Percentiles rank a stretch among this genome's conserved stretches.
Evolutionary conservation across 2,797 vertebrate species (phyloP).

Genomic region (Calcarius lapponicus): DNA sequence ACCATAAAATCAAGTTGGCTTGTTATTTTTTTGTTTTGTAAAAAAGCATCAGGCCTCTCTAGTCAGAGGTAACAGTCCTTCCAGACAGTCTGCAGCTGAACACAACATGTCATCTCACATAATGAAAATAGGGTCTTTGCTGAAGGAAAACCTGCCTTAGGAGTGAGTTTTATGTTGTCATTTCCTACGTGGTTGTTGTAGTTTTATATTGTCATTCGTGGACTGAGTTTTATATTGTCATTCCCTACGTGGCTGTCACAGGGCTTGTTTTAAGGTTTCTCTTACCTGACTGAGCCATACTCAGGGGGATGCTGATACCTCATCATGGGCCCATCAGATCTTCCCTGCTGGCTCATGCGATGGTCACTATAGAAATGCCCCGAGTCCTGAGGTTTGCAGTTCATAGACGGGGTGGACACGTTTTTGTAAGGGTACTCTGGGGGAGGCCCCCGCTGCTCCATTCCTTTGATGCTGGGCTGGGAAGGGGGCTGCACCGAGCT

Average conservation of each 20-base stretch:
- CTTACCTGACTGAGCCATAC: slow-evolving; percentile 95
- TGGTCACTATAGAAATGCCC: slow-evolving; percentile 89
- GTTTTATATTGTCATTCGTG: no score
- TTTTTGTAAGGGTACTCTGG: slow-evolving; percentile 95
- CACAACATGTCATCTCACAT: fast-evolving
- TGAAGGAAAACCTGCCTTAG: background rate
- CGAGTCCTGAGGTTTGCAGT: slow-evolving; percentile 86
- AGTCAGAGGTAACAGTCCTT: background rate
- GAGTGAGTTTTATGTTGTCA: background rate
- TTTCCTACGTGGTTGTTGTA: no score
- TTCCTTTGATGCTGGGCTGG: slow-evolving; percentile 77
- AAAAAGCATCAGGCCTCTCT: background rate
- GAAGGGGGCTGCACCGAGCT: slow-evolving; percentile 73
- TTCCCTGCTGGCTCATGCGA: slow-evolving; percentile 84
- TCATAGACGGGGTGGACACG: slow-evolving; percentile 80
- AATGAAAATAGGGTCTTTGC: background rate
- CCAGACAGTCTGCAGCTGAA: background rate
- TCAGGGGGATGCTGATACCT: slow-evolving; percentile 97
- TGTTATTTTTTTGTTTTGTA: background rate
- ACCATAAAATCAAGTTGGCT: background rate
- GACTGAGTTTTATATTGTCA: no score
- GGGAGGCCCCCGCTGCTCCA: slow-evolving; percentile 90
- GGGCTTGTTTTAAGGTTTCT: background rate
- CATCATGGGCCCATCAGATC: slow-evolving; percentile 88
- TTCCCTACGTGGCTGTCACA: fast-evolving